phyloP scores from a whole-genome alignment of 1,140 invertebrate species.

The Charaxes varanes region DNA sequence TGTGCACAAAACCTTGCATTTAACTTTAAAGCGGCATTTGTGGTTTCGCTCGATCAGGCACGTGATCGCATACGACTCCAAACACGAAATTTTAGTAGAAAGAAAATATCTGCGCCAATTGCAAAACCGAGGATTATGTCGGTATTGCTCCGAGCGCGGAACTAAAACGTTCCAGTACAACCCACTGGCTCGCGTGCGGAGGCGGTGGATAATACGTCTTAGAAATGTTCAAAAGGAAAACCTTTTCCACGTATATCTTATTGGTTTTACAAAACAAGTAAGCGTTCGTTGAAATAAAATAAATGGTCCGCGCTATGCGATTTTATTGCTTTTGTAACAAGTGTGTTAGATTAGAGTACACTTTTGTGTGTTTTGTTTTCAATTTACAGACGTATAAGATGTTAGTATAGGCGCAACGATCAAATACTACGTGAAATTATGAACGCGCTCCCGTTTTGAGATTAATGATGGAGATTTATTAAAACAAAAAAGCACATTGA shows the following conservation, averaged over 20 bases:
- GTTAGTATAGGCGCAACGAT: too few species aligned
- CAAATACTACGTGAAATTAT: too few species aligned
- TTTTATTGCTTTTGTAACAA: slow-evolving; percentile 26
- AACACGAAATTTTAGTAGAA: slow-evolving; percentile 23
- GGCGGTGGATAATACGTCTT: slow-evolving; percentile 34
- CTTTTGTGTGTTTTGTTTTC: too few species aligned
- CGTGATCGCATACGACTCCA: slow-evolving; percentile 1
- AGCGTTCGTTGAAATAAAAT: slow-evolving; percentile 23
- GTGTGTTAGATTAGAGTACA: slow-evolving; percentile 14
- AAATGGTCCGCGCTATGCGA: slow-evolving; percentile 21
- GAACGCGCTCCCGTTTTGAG: slow-evolving; percentile 3
- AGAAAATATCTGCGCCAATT: slow-evolving; percentile 28
- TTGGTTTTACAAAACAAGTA: slow-evolving; percentile 25
- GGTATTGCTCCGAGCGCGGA: slow-evolving; percentile 31
- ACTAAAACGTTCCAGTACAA: slow-evolving; percentile 33
- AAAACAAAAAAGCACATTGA: slow-evolving; percentile 14
- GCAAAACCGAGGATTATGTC: slow-evolving; percentile 40
- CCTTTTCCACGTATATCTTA: slow-evolving; percentile 31
- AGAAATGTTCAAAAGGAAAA: slow-evolving; percentile 30
- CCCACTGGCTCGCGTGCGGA: slow-evolving; percentile 19
- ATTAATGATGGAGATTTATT: slow-evolving; percentile 13
- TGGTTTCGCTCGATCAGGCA: too few species aligned
- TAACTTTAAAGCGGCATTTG: too few species aligned
- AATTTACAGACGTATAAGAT: too few species aligned
- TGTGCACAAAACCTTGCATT: too few species aligned